phyloP scores from a whole-genome alignment of 2,888 invertebrate genomes.

The Cheilosia vernalis region DNA sequence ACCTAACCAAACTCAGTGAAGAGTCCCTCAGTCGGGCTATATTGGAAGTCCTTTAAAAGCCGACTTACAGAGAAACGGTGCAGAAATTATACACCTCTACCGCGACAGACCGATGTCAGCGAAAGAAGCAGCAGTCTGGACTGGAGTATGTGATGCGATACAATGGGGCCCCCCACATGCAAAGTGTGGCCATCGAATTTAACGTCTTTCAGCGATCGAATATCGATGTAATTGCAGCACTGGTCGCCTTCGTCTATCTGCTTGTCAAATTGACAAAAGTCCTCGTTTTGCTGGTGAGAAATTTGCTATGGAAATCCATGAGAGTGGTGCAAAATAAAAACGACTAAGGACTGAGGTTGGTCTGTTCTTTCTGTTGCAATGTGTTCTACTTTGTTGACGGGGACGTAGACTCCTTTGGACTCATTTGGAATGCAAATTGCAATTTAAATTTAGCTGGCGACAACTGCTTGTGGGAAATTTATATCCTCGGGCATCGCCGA shows the following conservation, averaged over 20 bases:
- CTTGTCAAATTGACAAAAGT: conserved; percentile 25
- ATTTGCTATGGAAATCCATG: conserved; percentile 29
- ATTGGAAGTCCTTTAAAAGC: conserved; percentile 77
- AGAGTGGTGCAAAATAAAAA: conserved; percentile 27
- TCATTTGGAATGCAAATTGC: conserved; percentile 51
- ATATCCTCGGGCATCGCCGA: conserved; percentile 12
- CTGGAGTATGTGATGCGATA: conserved; percentile 85
- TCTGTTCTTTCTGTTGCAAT: not conserved
- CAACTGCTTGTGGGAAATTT: conserved; percentile 15
- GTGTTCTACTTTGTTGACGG: not conserved
- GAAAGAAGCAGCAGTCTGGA: conserved; percentile 85
- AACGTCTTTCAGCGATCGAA: conserved; percentile 80
- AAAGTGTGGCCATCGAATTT: conserved; percentile 83
- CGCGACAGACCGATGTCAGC: conserved; percentile 85
- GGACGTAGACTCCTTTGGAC: conserved; percentile 1
- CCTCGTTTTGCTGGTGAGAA: conserved; percentile 14
- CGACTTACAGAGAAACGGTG: conserved; percentile 78
- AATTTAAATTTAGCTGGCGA: conserved; percentile 42
- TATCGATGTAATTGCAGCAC: conserved; percentile 38
- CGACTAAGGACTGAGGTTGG: conserved; percentile 30
- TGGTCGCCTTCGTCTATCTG: conserved; percentile 23
- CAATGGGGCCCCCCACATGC: conserved; percentile 84
- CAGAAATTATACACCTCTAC: conserved; percentile 83
- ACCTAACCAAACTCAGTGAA: conserved; percentile 76
- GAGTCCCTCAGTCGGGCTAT: conserved; percentile 69